Evolutionary conservation across 2,797 vertebrate species (phyloP), one percentile per base, ranked within the genome.

Genomic region (Syndactyla subalaris): DNA sequence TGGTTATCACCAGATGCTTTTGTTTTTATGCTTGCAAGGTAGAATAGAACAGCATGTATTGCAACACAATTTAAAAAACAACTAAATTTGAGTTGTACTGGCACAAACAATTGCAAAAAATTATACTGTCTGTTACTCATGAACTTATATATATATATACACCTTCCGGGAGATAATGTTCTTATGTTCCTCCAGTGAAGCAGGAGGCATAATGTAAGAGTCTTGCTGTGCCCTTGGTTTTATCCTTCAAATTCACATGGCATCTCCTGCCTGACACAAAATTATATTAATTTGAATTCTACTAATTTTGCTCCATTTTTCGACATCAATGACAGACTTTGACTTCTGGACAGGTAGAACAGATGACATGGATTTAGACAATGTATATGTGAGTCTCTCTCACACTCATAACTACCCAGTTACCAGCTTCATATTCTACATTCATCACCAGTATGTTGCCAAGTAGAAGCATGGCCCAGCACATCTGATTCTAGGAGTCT

Each of bases 301-400:
- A 55, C 15, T 24, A 34, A 38, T 46, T 77, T 41, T 55, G 36
- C 30, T 57, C 17, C 13, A 66, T 32, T 49, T 49, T 49, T 49
- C 5, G 14, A 49, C 12, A 14, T 49, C 26, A 49, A 27, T 49
- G 48, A 27, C 48, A 79, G 45, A 18, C 23, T 41, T 43, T 14
- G 22, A 55, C 41, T 26, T 68, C 45, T 73, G 54, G 18, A 55
- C 18, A 72, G 21, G n/a, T 20, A 20, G 20, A 57, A 17, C 6
- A 87, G 38, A 57, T 59, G 39, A 36, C 9, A 34, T 6, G 9
- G 24, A 85, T 48, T 14, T 68, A 39, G 76, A 59, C 9, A 32
- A 29, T 17, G 23, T 10, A 13, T 26, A 16, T 0, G 0, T 52
- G 12, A 2, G 13, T 61, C 13, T 72, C 24, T 57, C 26, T 70